A percentile compares a stretch with the other conserved stretches of the same genome.
Conservation (phyloP, 37 sponge, comb jelly and placozoan species). For the Lycopodina hypogea region DNA sequence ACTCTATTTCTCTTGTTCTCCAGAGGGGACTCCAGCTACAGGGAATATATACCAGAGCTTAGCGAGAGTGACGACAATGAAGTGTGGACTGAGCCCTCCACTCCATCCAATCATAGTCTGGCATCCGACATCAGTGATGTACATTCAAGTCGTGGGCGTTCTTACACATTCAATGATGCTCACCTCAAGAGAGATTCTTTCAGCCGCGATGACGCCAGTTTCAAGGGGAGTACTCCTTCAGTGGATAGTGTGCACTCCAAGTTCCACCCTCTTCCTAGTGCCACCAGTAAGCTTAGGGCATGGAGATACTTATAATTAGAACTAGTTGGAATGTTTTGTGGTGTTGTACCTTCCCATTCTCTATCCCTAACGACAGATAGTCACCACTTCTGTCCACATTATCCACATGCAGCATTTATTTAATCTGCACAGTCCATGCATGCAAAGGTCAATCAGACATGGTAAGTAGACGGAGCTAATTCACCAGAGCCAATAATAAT, state of each 20-base stretch:
- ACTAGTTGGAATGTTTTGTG: too few relatives aligned
- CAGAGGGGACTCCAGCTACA: constrained; percentile 34
- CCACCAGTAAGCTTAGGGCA: not conserved
- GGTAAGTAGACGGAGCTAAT: too few relatives aligned
- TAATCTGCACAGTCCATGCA: too few relatives aligned
- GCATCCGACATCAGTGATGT: constrained; percentile 9
- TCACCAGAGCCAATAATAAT: too few relatives aligned
- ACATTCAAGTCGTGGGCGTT: not conserved
- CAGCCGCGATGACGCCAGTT: not conserved
- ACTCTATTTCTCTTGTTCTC: not conserved
- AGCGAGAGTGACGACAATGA: not conserved
- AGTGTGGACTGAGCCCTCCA: constrained; percentile 12
- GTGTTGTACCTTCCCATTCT: too few relatives aligned
- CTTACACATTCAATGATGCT: not conserved
- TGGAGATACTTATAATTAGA: too few relatives aligned
- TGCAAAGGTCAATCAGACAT: too few relatives aligned
- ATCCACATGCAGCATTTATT: too few relatives aligned
- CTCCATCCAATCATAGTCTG: constrained; percentile 4
- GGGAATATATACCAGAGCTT: not conserved
- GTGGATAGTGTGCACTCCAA: not conserved
- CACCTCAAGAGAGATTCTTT: too few relatives aligned
- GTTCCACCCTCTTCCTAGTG: not conserved
- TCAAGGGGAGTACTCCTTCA: not conserved
- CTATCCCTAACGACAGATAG: too few relatives aligned
- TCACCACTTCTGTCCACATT: too few relatives aligned